Evolutionary conservation across 2,888 invertebrate species (phyloP), one percentile per base, ranked within the genome.

Genomic region (Dinocampus coccinellae): DNA sequence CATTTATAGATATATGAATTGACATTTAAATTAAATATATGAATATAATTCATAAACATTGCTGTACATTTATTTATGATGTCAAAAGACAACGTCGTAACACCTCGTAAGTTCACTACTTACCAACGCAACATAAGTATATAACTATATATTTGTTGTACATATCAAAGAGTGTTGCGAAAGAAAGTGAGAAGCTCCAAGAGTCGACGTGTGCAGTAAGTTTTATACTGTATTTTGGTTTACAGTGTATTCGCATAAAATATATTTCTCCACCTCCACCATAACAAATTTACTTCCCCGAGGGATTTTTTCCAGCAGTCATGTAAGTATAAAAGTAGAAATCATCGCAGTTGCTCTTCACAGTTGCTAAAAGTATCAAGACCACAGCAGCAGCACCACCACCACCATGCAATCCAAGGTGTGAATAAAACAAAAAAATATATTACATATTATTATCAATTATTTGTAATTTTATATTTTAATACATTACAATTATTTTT

Each of bases 391-490:
- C n/a, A n/a, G n/a, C n/a, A n/a, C 73, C 77, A 78, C 75, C 80
- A 79, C 79, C 81, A 83, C 70, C 81, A 86, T 86, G 86, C 79
- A 83, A 78, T 74, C 82, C 65, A 86, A 86, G 86, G 86, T 86
- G 83, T 75, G 11, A 57, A 3, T 13, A 26, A 29, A 29, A 29
- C 29, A 29, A 29, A 29, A 29, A 13, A 33, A 16, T 10, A 33
- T 16, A n/a, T n/a, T n/a, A n/a, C n/a, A n/a, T n/a, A n/a, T n/a
- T n/a, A n/a, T n/a, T n/a, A n/a, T n/a, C n/a, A n/a, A n/a, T n/a
- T n/a, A n/a, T n/a, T n/a, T n/a, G n/a, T n/a, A n/a, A n/a, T n/a
- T n/a, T n/a, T n/a, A n/a, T n/a, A n/a, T n/a, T n/a, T n/a, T n/a
- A n/a, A n/a, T n/a, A n/a, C n/a, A n/a, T n/a, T n/a, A n/a, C n/a